Conservation (phyloP, 2,113 vertebrate species). For the Dipodomys merriami region DNA sequence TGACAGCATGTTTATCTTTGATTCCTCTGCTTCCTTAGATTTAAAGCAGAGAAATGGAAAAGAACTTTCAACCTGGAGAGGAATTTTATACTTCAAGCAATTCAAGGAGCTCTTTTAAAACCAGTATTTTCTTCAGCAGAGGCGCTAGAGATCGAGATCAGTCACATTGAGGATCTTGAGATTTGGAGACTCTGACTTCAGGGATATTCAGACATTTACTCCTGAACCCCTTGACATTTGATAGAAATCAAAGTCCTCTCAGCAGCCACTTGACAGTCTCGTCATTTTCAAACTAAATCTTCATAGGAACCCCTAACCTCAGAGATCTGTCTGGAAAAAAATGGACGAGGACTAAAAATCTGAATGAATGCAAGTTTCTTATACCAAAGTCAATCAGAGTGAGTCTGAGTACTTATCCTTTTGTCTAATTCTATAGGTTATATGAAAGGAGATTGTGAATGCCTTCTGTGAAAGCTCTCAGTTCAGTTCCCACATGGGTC, state of each 20-base stretch:
- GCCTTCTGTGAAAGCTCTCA: constrained; percentile 46
- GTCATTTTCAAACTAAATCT: constrained; percentile 51
- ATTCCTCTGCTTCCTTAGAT: constrained; percentile 20
- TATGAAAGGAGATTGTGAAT: constrained; percentile 52
- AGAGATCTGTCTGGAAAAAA: constrained; percentile 58
- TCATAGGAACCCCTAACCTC: constrained; percentile 26
- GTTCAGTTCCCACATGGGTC: constrained; percentile 46
- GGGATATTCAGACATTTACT: constrained; percentile 58
- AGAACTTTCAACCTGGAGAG: constrained; percentile 44
- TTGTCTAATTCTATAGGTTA: constrained; percentile 64
- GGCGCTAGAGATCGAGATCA: constrained; percentile 24
- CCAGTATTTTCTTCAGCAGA: constrained; percentile 49
- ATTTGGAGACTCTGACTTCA: constrained; percentile 62
- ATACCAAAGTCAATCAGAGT: constrained; percentile 38
- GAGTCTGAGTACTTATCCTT: constrained; percentile 57
- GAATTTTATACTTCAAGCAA: constrained; percentile 65
- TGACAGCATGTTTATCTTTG: not conserved
- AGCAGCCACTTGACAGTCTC: not conserved
- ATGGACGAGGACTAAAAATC: constrained; percentile 53
- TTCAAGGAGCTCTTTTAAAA: constrained; percentile 65
- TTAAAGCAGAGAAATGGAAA: constrained; percentile 40
- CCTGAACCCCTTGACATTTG: constrained; percentile 61
- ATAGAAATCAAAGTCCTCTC: constrained; percentile 16
- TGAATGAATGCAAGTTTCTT: constrained; percentile 24
- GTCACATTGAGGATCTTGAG: constrained; percentile 44